Evolutionary conservation across 1,140 invertebrate genomes (phyloP).

Genomic region (Panulirus ornatus): DNA sequence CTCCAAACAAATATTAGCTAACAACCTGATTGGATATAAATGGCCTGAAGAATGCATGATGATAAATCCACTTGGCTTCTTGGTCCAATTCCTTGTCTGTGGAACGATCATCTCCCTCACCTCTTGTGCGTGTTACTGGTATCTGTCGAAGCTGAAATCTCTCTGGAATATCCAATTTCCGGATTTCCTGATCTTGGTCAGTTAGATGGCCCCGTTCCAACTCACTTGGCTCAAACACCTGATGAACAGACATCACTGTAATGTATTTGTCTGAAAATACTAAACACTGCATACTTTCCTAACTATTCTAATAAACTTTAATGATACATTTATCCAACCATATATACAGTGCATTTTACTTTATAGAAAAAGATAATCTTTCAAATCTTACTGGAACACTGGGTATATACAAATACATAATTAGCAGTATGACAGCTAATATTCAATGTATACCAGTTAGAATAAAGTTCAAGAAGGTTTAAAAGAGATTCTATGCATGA

Average conservation of each 20-base stretch:
- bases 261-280: no score
- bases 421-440: neutral
- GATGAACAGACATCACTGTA: conserved; percentile 76
- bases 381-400: no score
- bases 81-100: conserved; percentile 87
- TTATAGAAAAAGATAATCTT: no score
- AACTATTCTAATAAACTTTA: no score
- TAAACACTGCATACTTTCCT: no score
- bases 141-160: conserved; percentile 94
- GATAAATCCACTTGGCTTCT: conserved; percentile 98
- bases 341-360: no score
- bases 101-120: conserved; percentile 84
- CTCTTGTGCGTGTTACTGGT: conserved; percentile 87
- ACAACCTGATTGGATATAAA: conserved; percentile 88
- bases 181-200: conserved; percentile 81
- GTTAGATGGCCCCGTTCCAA: conserved; percentile 91
- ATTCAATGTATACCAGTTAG: no score
- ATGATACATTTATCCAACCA: no score
- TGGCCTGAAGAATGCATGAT: conserved; percentile 92
- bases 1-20: conserved; percentile 76
- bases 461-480: neutral
- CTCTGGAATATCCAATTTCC: conserved; percentile 93
- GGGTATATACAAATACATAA: no score
- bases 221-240: conserved; percentile 98
- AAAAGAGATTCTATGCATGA: no score